Evolutionary conservation across 2,113 vertebrate species (phyloP).

Genomic region (Mastomys natalensis): DNA sequence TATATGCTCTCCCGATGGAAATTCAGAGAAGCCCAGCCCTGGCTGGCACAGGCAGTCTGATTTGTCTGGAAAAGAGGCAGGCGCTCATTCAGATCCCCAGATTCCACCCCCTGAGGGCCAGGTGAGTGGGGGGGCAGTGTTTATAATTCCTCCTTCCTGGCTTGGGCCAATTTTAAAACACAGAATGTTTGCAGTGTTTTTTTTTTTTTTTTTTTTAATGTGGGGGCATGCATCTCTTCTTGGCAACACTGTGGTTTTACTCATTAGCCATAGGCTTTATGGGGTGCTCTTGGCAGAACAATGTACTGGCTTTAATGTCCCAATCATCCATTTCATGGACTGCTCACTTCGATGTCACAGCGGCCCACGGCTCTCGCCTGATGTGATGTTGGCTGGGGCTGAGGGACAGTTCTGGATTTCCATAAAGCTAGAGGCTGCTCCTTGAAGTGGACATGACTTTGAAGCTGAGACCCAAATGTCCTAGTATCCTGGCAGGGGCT

Average conservation of each 20-base stretch:
- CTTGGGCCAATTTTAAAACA: neutral
- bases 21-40: neutral
- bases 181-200: neutral
- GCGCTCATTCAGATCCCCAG: rapidly evolving
- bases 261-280: conserved; percentile 67
- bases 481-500: neutral
- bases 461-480: rapidly evolving
- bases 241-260: conserved; percentile 30
- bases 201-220: neutral
- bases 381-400: neutral
- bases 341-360: neutral
- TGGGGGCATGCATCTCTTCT: conserved; percentile 23
- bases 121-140: neutral
- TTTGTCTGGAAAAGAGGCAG: neutral
- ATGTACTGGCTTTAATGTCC: neutral
- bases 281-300: conserved; percentile 58
- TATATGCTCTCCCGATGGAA: too few species aligned
- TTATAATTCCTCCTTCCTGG: neutral
- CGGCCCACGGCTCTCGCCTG: neutral
- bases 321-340: neutral
- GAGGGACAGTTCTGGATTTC: neutral
- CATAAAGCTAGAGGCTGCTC: neutral
- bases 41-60: neutral
- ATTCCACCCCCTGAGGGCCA: neutral
- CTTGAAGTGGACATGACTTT: neutral